phyloP scores from a whole-genome alignment of 2,113 vertebrate species.

The Patagioenas fasciata region DNA sequence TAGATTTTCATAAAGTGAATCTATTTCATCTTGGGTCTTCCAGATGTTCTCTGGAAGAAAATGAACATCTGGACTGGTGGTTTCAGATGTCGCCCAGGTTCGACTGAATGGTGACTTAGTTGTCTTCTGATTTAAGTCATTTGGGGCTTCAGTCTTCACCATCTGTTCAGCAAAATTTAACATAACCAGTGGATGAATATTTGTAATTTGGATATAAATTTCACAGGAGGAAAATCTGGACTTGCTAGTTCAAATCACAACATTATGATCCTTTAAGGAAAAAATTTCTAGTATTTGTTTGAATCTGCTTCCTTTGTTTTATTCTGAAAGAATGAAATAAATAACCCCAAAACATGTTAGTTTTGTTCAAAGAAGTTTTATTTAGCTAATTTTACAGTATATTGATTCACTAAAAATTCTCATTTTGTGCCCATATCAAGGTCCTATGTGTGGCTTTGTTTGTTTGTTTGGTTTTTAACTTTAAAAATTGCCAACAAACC shows the following conservation, averaged over 20 bases:
- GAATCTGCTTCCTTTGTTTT: background rate
- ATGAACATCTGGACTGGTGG: conserved; percentile 69
- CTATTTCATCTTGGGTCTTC: conserved; percentile 76
- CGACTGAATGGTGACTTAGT: conserved; percentile 55
- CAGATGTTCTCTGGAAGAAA: conserved; percentile 81
- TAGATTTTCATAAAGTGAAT: conserved; percentile 75
- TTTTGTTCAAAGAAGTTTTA: background rate
- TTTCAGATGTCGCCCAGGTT: conserved; percentile 66
- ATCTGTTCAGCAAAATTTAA: conserved; percentile 43
- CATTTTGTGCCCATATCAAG: background rate
- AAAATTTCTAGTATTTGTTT: background rate
- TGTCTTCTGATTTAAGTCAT: conserved; percentile 49
- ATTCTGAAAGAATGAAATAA: background rate
- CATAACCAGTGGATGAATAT: background rate
- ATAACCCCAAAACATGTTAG: background rate
- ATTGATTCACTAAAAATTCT: background rate
- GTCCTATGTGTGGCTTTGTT: too few relatives aligned
- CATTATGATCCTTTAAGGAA: background rate
- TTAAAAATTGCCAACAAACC: background rate
- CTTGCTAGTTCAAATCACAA: background rate
- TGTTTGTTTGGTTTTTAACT: background rate
- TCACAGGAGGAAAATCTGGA: background rate
- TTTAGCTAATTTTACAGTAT: background rate
- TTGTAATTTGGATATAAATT: background rate
- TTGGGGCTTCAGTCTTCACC: background rate